Percentiles rank a stretch among this genome's conserved stretches.
Evolutionary conservation across 1,140 invertebrate genomes (phyloP).

Genomic region (Conus betulinus): DNA sequence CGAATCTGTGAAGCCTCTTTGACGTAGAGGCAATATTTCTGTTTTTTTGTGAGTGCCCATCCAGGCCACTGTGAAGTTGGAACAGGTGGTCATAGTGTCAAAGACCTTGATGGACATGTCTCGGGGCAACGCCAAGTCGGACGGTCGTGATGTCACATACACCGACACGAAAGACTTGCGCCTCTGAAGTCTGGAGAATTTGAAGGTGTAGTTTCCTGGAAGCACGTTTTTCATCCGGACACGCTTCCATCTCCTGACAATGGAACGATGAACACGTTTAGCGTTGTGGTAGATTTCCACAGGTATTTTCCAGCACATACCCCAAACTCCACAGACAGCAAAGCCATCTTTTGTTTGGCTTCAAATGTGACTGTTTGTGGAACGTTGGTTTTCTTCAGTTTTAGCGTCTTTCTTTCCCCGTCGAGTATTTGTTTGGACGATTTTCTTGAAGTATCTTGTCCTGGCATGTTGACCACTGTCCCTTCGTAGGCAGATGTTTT

Average conservation of each 20-base stretch:
- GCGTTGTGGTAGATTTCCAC: conserved; percentile 39
- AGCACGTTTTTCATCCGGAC: conserved; percentile 51
- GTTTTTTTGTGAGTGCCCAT: conserved; percentile 61
- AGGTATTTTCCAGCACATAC: conserved; percentile 48
- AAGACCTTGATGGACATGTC: conserved; percentile 62
- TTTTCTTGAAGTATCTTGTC: conserved; percentile 29
- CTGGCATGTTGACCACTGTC: conserved; percentile 55
- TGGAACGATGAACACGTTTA: conserved; percentile 46
- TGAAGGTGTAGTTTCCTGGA: conserved; percentile 57
- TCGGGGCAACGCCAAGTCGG: conserved; percentile 59
- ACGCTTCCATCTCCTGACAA: conserved; percentile 52
- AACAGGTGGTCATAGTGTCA: conserved; percentile 61
- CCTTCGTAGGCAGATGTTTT: conserved; percentile 62
- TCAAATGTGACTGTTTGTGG: conserved; percentile 36
- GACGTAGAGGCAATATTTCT: conserved; percentile 72
- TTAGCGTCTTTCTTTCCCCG: conserved; percentile 54
- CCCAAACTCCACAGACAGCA: conserved; percentile 48
- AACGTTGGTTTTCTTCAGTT: conserved; percentile 40
- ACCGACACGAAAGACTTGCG: conserved; percentile 51
- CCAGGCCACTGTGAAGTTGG: conserved; percentile 69
- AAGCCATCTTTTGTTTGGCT: conserved; percentile 31
- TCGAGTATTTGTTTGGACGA: conserved; percentile 37
- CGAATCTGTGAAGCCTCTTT: conserved; percentile 48
- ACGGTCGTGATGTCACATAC: conserved; percentile 50
- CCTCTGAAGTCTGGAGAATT: conserved; percentile 52